Base-by-base conservation (phyloP, 2,113 vertebrate species). In the Trogon melanurus region DNA sequence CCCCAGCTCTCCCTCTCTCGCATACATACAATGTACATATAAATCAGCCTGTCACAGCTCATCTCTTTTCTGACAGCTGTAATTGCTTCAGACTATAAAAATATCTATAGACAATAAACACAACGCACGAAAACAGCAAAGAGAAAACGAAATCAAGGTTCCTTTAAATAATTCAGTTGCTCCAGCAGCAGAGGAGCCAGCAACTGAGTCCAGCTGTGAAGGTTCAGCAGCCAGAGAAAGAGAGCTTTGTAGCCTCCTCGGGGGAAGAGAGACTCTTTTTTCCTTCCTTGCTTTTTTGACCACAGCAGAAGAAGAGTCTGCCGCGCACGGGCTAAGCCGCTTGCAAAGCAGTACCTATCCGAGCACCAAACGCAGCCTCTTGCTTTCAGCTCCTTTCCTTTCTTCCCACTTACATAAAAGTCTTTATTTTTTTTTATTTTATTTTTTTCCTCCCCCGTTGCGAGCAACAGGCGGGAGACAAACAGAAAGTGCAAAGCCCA, bases 21-120 rank as follows among this genome's bases (percentile, higher is more conserved):
- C 96, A 95, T 95, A 96, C 93, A 86, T 88, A 93, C 85, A 95
- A 94, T 53, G 94, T 96, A 97, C 96, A 97, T 96, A 97, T 96
- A 98, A 98, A 98, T 98, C 98, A 98, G 97, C 89, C 96, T 97
- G 98, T 98, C 98, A 98, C 96, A 96, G 96, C 97, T 97, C 95
- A 65, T 98, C 98, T 98, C 97, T 79, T 73, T 66, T 74, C 96
- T 97, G 98, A 97, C 98, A 98, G 97, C 97, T 96, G 91, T 98
- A 98, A 98, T 98, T 98, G 98, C 98, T 97, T 94, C 97, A 93
- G 97, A 97, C 98, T 98, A 97, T 97, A 98, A 98, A 98, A 98
- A 98, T 98, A 98, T 97, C 98, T 97, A 97, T 89, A 97, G 97
- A 98, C 98, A 98, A 98, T 98, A 97, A 95, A 97, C 96, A 94